Base-by-base conservation (phyloP, 1,140 invertebrate genomes). In the Zeugodacus cucurbitae region DNA sequence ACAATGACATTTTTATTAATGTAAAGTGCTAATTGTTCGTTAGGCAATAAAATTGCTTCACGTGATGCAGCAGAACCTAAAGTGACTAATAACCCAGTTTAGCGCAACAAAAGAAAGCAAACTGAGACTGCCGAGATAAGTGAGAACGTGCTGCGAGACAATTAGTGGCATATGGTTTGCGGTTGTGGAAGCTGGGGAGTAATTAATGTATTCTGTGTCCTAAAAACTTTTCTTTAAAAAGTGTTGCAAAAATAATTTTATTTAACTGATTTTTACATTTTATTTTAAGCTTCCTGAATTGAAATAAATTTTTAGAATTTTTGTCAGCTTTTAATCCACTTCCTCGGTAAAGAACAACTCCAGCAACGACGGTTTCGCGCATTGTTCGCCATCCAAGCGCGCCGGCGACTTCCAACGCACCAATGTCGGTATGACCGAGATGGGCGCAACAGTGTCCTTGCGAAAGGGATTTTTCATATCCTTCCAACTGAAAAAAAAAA, bases 401-500 rank as follows among this genome's bases (percentile, higher is more conserved):
- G 96, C 95, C 5, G 96, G 95, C 8, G 94, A 94, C 87, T 95
- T 95, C 96, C 96, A 97, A 90, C 93, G 94, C 17, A 95, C 93
- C 8, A 97, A 91, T 2, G 96, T 97, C 5, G 96, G 96, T 54
- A 97, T 94, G 2, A 96, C 95, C 90, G 95, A 95, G 29, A 97
- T 91, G 89, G 94, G 95, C 3, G 95, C 95, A 57, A 94, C 94
- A 64, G 91, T 88, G 91, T 96, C 95, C 41, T 94, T 95, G 87
- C 96, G 94, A 90, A 97, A 97, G 87, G 96, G 95, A 91, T 95
- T 96, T 3, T 95, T 94, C 78, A 91, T 93, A 92, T 96, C 94
- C 92, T 96, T 90, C 89, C 89, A 90, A 17, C 88, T 89, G 37
- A 32, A 88, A 88, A 64, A 58, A 59, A 87, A 26, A 82, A 44